Base-by-base conservation (phyloP, 2,888 invertebrate genomes). In the Phyllotreta striolata region DNA sequence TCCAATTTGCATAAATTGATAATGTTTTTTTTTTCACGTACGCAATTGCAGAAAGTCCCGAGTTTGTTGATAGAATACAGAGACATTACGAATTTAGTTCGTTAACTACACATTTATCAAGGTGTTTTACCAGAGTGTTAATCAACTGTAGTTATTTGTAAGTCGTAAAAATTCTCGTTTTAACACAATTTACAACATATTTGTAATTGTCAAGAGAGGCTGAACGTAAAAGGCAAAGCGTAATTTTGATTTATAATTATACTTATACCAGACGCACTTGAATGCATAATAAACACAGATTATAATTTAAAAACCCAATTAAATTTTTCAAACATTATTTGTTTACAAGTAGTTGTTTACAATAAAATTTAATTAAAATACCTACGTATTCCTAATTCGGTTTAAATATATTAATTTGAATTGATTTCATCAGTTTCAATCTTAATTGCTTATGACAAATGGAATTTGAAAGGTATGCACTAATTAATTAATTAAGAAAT, bases 231-330 rank as follows among this genome's bases (percentile, higher is more conserved):
- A 24, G 24, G 24, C 24, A 24, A 24, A 24, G 1, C 24, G 24
- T 24, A 24, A 24, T 24, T 24, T 24, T 24, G 54, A 40, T 40
- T 54, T 38, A 54, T 54, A 40, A 54, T 54, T 54, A 54, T 40
- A 39, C 54, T 54, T 54, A 54, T 40, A 39, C 54, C 14, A 14
- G 24, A 24, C 24, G 24, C 24, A 24, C 24, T 24, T 24, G 14
- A 46, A 35, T 13, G 34, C 35, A 41, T 41, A 44, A 38, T 46
- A 57, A 39, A 38, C 13, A 35, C 47, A 46, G 13, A 57, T 34
- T 47, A 2, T 47, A 1, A 47, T 34, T 47, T 14, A 14, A 47
- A 34, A 47, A 34, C 24, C 7, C 1, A 24, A 24, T 24, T 3
- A 24, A 24, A 24, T 24, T 24, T 24, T 24, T 24, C 24, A 24